Conservation (phyloP, 1,140 invertebrate genomes). For the Drosophila saltans region DNA sequence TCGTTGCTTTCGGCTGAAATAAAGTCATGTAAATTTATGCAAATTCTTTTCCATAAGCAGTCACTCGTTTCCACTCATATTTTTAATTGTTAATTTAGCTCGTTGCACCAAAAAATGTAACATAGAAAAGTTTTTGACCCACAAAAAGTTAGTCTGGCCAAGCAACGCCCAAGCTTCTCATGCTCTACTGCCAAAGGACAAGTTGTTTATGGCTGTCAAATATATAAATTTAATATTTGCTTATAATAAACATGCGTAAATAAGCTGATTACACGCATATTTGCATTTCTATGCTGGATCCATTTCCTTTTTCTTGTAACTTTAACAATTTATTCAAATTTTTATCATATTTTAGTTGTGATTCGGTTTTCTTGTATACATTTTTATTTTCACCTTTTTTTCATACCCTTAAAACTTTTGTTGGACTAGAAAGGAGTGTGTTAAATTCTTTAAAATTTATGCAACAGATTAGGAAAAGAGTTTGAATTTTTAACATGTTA, state of each 20-base stretch:
- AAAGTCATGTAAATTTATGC: slow-evolving; percentile 57
- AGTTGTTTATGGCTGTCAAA: slow-evolving; percentile 46
- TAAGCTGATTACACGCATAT: slow-evolving; percentile 81
- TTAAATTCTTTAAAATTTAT: not conserved
- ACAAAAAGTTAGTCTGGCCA: slow-evolving; percentile 4
- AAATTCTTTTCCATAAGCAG: slow-evolving; percentile 54
- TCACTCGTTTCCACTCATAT: slow-evolving; percentile 10
- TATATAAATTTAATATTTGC: slow-evolving; percentile 59
- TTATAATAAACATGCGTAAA: slow-evolving; percentile 74
- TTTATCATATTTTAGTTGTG: slow-evolving; percentile 71
- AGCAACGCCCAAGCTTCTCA: not conserved
- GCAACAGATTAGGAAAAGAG: too few relatives aligned
- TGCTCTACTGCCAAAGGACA: not conserved
- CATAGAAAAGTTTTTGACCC: slow-evolving; percentile 35
- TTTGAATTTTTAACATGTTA: too few relatives aligned
- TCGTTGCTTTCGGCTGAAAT: slow-evolving; percentile 10
- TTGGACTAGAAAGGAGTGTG: not conserved
- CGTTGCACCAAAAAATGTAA: slow-evolving; percentile 30
- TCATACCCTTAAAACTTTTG: slow-evolving; percentile 4
- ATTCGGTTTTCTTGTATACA: slow-evolving; percentile 24
- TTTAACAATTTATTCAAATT: slow-evolving; percentile 68
- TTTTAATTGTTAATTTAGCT: slow-evolving; percentile 54
- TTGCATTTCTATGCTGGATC: slow-evolving; percentile 62
- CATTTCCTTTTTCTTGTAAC: slow-evolving; percentile 31
- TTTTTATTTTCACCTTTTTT: slow-evolving; percentile 14